Conservation (phyloP, 2,113 vertebrate species). For the Cephalopterus ornatus region DNA sequence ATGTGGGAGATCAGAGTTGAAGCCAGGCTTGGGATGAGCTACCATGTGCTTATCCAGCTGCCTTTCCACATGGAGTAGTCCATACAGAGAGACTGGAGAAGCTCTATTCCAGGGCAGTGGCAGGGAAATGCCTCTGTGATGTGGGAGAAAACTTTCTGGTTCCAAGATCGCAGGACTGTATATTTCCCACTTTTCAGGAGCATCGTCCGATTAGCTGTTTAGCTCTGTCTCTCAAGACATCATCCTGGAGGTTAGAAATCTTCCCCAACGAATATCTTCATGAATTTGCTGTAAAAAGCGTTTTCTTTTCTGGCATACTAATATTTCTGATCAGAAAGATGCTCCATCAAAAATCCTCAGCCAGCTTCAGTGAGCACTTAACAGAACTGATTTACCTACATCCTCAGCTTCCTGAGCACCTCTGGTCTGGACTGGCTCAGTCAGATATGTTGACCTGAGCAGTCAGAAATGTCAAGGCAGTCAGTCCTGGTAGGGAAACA, state of each 20-base stretch:
- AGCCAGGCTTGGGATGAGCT: conserved; percentile 12
- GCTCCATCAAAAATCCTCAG: neutral
- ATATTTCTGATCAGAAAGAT: neutral
- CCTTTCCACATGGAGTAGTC: neutral
- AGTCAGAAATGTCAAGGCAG: neutral
- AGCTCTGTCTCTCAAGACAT: neutral
- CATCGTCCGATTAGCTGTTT: neutral
- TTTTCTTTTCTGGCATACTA: neutral
- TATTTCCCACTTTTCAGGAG: neutral
- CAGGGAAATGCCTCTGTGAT: neutral
- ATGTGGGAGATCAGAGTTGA: conserved; percentile 3
- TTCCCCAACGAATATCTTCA: neutral
- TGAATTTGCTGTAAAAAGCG: neutral
- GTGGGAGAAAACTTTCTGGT: neutral
- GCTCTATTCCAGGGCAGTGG: neutral
- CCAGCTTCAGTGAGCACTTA: neutral
- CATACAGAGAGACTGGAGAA: neutral
- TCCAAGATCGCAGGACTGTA: neutral
- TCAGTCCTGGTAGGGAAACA: neutral
- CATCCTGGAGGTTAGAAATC: neutral
- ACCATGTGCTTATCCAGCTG: neutral
- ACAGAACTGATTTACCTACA: fast-evolving
- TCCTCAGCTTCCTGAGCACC: neutral
- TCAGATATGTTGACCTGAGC: neutral
- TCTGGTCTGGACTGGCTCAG: neutral